A percentile compares a stretch with the other conserved stretches of the same genome.
phyloP scores from a whole-genome alignment of 2,113 vertebrate genomes.

The Verasper variegatus region DNA sequence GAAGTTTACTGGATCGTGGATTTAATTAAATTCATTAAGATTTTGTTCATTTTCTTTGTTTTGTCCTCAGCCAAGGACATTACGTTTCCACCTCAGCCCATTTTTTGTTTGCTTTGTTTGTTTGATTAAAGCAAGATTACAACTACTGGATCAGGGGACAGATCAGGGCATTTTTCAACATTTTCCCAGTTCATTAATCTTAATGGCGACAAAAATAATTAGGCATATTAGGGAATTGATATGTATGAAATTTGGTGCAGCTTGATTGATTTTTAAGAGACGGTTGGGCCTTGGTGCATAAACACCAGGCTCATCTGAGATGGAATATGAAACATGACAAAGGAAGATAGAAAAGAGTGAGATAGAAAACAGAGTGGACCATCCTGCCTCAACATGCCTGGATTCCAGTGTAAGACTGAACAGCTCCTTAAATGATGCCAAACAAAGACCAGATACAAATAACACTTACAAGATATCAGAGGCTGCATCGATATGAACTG shows the following conservation, averaged over 20 bases:
- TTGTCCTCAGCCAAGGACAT: not conserved
- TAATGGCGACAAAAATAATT: no score
- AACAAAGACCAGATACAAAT: constrained; percentile 47
- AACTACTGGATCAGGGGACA: no score
- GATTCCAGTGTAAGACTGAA: constrained; percentile 59
- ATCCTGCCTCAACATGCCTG: constrained; percentile 66
- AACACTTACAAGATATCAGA: constrained; percentile 19
- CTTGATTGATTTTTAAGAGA: no score
- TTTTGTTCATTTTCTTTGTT: not conserved
- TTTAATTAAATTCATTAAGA: not conserved
- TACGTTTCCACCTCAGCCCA: no score
- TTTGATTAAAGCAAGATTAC: no score
- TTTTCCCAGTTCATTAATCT: no score
- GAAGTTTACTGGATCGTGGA: not conserved
- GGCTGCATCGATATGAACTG: not conserved
- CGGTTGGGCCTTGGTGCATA: not conserved
- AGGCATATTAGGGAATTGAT: no score
- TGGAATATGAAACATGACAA: not conserved
- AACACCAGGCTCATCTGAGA: not conserved
- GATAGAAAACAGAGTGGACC: constrained; percentile 9
- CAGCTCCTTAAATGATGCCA: constrained; percentile 52
- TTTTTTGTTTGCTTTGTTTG: no score
- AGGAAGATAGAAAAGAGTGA: not conserved
- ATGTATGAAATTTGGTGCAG: no score
- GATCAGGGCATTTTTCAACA: no score